Evolutionary conservation across 2,113 vertebrate species (phyloP).

Genomic region (Nothobranchius kuhntae): DNA sequence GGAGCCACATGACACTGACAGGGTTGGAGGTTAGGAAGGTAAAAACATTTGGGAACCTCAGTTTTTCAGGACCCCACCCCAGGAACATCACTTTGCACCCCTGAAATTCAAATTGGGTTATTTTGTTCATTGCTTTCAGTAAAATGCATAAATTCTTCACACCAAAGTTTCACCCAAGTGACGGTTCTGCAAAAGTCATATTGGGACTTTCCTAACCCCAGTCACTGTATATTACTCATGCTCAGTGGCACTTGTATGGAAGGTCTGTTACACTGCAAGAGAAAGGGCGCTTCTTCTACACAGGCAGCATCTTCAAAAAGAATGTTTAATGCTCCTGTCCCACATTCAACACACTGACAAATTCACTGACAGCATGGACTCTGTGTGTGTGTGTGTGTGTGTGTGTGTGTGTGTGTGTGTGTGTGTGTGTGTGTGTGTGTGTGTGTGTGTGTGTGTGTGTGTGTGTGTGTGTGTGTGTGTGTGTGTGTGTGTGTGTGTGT

Average conservation of each 20-base stretch:
- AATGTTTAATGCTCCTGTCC: conserved; percentile 62
- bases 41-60: too few species aligned
- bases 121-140: background rate
- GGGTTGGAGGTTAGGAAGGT: too few species aligned
- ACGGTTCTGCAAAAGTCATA: conserved; percentile 27
- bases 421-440: too few species aligned
- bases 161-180: conserved; percentile 16
- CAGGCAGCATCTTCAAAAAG: conserved; percentile 63
- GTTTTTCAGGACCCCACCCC: too few species aligned
- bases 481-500: too few species aligned
- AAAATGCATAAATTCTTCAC: conserved; percentile 11
- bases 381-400: too few species aligned
- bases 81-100: too few species aligned
- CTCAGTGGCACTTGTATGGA: conserved; percentile 39
- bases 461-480: too few species aligned
- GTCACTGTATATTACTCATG: conserved; percentile 56
- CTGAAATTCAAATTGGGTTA: too few species aligned
- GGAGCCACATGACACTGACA: too few species aligned
- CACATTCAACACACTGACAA: conserved; percentile 51
- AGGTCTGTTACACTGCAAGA: conserved; percentile 30
- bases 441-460: too few species aligned
- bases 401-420: too few species aligned
- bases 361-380: conserved; percentile 29
- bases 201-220: conserved; percentile 35
- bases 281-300: conserved; percentile 39